These are phyloP conservation scores for Periparus ater DNA, from an alignment of 2,797 vertebrate species.

Conservation along the genomic window DNA sequence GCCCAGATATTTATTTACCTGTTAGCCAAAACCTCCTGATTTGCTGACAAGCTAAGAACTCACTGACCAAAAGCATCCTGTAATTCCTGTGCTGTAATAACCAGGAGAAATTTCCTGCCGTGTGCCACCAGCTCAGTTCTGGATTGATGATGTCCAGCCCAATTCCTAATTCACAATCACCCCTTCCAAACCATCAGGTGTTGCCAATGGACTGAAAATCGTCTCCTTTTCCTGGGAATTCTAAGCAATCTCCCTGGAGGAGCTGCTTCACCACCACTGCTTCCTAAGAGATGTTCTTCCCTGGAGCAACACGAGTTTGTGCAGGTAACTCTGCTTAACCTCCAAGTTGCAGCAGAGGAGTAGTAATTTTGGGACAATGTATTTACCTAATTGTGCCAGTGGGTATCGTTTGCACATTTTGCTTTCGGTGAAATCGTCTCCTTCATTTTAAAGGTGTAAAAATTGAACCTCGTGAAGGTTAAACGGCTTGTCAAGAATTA, in stretches of 20 bases:
- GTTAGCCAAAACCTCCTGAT: background rate
- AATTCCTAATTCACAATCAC: background rate
- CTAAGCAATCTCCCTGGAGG: background rate
- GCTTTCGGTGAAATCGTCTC: conserved; percentile 16
- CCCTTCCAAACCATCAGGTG: background rate
- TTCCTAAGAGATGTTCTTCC: background rate
- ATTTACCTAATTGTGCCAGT: conserved; percentile 49
- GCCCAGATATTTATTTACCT: background rate
- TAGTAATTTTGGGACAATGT: conserved; percentile 25
- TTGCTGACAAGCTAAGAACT: background rate
- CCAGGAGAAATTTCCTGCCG: background rate
- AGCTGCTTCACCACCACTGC: background rate
- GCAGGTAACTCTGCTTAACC: background rate
- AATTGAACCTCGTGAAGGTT: conserved; percentile 50
- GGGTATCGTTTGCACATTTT: conserved; percentile 42
- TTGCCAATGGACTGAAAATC: background rate
- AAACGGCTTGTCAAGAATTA: conserved; percentile 66
- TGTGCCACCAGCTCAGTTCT: background rate
- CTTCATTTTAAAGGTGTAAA: conserved; percentile 63
- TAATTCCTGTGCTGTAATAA: background rate
- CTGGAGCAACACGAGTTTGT: background rate
- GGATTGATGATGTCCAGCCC: background rate
- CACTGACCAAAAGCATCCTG: background rate
- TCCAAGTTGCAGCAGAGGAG: background rate
- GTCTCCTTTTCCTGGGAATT: background rate